A percentile compares a stretch with the other conserved stretches of the same genome.
These are phyloP conservation scores for Anthopleura sola DNA, from an alignment of 64 coral and sea anemone species.

Conservation along the genomic window DNA sequence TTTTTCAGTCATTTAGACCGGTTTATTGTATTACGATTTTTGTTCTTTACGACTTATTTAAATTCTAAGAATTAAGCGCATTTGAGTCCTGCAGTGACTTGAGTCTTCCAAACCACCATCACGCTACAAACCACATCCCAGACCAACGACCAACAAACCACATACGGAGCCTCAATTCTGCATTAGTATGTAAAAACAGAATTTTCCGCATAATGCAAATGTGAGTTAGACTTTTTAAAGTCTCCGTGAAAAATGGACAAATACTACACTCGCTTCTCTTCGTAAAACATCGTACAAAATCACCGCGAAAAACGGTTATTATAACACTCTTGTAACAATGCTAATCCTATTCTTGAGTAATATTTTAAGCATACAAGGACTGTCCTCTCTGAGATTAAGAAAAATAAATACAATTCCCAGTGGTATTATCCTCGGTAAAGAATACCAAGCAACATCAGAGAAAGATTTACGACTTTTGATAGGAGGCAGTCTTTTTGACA, in stretches of 20 bases:
- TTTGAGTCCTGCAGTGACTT: not conserved
- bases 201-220: not conserved
- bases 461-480: not conserved
- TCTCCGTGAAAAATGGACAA: not conserved
- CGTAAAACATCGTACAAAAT: not conserved
- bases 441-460: not conserved
- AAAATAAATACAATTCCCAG: not conserved
- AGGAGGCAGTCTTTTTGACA: not conserved
- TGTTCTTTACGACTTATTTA: not conserved
- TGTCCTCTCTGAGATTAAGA: not conserved
- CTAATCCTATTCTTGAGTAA: not conserved
- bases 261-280: not conserved
- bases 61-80: not conserved
- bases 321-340: not conserved
- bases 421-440: not conserved
- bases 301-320: not conserved
- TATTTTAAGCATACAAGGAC: constrained; percentile 2
- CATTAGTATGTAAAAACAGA: not conserved
- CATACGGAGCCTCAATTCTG: not conserved
- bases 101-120: not conserved
- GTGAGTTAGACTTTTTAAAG: not conserved
- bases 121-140: not conserved
- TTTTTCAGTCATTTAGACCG: not conserved
- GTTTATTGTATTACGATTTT: not conserved
- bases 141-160: not conserved